A percentile compares a stretch with the other conserved stretches of the same genome.
These are phyloP conservation scores for Sylvicola fuscatus DNA, from an alignment of 2,888 invertebrate genomes.

Conservation along the genomic window DNA sequence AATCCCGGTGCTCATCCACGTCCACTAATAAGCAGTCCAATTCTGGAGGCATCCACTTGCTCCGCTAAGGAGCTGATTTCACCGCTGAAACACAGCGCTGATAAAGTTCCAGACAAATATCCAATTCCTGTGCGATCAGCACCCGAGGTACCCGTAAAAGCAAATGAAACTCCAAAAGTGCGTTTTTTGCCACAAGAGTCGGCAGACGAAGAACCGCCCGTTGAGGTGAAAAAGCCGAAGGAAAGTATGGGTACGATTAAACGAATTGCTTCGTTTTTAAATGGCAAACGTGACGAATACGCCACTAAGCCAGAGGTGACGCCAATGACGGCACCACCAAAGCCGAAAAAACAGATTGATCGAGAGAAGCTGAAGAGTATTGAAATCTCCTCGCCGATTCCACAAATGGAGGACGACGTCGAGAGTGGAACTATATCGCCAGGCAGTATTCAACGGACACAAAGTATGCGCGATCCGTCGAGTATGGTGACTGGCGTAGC, in stretches of 20 bases:
- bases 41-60: slow-evolving; percentile 61
- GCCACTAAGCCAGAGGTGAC: slow-evolving; percentile 25
- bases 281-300: slow-evolving; percentile 28
- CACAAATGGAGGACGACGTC: slow-evolving; percentile 35
- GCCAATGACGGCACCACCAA: slow-evolving; percentile 36
- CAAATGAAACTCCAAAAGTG: slow-evolving; percentile 8
- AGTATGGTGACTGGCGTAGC: slow-evolving; percentile 13
- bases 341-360: slow-evolving; percentile 43
- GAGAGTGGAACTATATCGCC: slow-evolving; percentile 26
- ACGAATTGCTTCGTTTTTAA: slow-evolving; percentile 51
- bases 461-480: slow-evolving; percentile 53
- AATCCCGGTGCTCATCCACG: slow-evolving; percentile 40
- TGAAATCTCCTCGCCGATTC: slow-evolving; percentile 69
- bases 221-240: slow-evolving; percentile 26
- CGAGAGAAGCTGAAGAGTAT: slow-evolving; percentile 50
- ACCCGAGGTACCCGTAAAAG: slow-evolving; percentile 31
- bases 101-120: slow-evolving; percentile 33
- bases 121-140: slow-evolving; percentile 39
- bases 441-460: slow-evolving; percentile 43
- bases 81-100: slow-evolving; percentile 29
- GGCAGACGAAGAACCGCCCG: slow-evolving; percentile 7
- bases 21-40: slow-evolving; percentile 63
- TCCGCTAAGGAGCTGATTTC: slow-evolving; percentile 52
- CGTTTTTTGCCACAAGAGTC: slow-evolving; percentile 23
- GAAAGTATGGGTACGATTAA: slow-evolving; percentile 41